These are phyloP conservation scores for Morpho deidamia DNA, from an alignment of 2,888 invertebrate species.

Conservation along the genomic window DNA sequence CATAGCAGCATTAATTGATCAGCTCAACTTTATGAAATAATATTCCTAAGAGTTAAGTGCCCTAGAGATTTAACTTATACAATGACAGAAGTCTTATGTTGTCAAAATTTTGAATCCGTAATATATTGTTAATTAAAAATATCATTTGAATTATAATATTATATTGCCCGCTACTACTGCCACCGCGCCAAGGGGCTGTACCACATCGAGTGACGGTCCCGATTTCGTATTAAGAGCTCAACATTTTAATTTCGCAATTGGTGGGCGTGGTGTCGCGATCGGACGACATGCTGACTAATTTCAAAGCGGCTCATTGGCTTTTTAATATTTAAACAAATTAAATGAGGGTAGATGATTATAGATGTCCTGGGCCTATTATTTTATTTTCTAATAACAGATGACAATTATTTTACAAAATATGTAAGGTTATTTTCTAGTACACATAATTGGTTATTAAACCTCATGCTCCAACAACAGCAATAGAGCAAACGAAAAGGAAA, in stretches of 20 bases:
- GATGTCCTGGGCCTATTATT: conserved; percentile 19
- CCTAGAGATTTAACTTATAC: too few relatives aligned
- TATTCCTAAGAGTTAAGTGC: too few relatives aligned
- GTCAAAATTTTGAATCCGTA: too few relatives aligned
- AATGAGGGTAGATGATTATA: conserved; percentile 15
- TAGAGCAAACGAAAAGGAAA: too few relatives aligned
- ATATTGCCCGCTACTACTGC: conserved; percentile 27
- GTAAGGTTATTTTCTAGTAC: too few relatives aligned
- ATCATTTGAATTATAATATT: not conserved
- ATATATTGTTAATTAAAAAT: too few relatives aligned
- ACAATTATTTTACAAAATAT: not conserved
- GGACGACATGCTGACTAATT: conserved; percentile 64
- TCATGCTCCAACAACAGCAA: too few relatives aligned
- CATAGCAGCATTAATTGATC: too few relatives aligned
- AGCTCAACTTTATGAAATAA: too few relatives aligned
- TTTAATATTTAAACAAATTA: conserved; percentile 26
- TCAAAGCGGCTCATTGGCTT: conserved; percentile 36
- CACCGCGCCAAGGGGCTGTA: conserved; percentile 17
- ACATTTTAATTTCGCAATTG: conserved; percentile 54
- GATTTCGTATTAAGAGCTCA: conserved; percentile 41
- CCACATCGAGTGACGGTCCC: conserved; percentile 33
- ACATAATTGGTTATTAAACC: too few relatives aligned
- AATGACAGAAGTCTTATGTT: too few relatives aligned
- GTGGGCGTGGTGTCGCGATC: conserved; percentile 43
- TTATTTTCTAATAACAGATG: conserved; percentile 6